Percentiles rank a stretch among this genome's conserved stretches.
Evolutionary conservation across 2,888 invertebrate genomes (phyloP).

Genomic region (Conops quadrifasciatus): DNA sequence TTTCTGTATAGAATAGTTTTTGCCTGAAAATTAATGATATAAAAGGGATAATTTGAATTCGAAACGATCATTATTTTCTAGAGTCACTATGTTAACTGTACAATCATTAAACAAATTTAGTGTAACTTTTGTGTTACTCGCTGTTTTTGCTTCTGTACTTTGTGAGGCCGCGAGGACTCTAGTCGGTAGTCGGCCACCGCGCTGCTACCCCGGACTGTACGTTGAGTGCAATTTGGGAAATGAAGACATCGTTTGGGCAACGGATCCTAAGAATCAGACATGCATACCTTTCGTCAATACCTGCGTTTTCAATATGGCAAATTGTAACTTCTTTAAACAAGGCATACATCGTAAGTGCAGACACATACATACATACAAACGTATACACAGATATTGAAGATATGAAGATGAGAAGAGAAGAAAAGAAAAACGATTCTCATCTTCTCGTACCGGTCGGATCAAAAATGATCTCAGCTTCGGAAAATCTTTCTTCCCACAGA

Average conservation of each 20-base stretch:
- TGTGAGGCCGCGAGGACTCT: background rate
- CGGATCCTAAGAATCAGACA: background rate
- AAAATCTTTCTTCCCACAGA: background rate
- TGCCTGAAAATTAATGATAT: too few species aligned
- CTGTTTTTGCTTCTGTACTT: background rate
- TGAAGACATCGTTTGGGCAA: background rate
- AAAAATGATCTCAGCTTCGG: too few species aligned
- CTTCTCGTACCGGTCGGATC: too few species aligned
- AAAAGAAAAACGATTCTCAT: too few species aligned
- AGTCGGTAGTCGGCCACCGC: background rate
- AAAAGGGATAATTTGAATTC: too few species aligned
- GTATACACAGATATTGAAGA: too few species aligned
- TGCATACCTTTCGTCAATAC: background rate
- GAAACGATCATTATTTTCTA: too few species aligned
- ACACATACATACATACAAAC: too few species aligned
- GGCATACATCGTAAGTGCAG: background rate
- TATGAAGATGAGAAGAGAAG: too few species aligned
- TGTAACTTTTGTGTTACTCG: background rate
- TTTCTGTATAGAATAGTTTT: too few species aligned
- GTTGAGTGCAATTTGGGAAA: background rate
- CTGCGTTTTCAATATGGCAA: background rate
- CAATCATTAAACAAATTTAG: too few species aligned
- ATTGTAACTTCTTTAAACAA: background rate
- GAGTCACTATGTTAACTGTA: too few species aligned
- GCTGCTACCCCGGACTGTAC: background rate